phyloP scores from a whole-genome alignment of 2,113 vertebrate species.

The Syrrhaptes paradoxus region DNA sequence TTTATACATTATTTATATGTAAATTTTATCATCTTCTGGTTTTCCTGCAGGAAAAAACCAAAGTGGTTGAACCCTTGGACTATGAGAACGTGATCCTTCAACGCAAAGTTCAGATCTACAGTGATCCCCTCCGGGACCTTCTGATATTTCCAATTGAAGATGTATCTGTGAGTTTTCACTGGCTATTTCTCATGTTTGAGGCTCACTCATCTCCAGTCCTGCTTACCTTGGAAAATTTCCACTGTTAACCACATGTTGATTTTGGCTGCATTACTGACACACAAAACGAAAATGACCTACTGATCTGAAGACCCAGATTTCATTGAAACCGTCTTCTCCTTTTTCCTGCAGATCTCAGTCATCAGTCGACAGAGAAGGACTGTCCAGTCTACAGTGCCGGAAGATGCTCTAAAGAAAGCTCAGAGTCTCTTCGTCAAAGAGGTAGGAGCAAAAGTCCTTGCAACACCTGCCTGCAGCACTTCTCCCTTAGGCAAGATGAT shows the following conservation, averaged over 20 bases:
- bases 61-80: constrained; percentile 94
- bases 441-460: constrained; percentile 71
- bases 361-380: constrained; percentile 89
- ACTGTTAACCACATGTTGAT: background rate
- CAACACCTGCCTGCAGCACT: background rate
- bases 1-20: background rate
- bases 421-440: constrained; percentile 94
- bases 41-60: constrained; percentile 88
- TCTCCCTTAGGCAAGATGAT: background rate
- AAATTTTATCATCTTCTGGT: background rate
- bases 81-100: constrained; percentile 95
- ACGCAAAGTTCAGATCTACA: constrained; percentile 95
- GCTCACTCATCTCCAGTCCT: background rate
- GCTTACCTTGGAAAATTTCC: background rate
- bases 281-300: background rate
- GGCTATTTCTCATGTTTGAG: background rate
- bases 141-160: constrained; percentile 95
- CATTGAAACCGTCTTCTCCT: background rate
- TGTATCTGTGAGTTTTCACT: constrained; percentile 85
- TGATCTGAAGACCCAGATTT: background rate
- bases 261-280: background rate
- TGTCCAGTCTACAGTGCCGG: constrained; percentile 86
- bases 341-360: constrained; percentile 82
- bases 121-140: constrained; percentile 93
- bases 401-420: constrained; percentile 89